Percentiles rank a stretch among this genome's conserved stretches.
phyloP scores from a whole-genome alignment of 2,113 vertebrate species.

The Panurus biarmicus region DNA sequence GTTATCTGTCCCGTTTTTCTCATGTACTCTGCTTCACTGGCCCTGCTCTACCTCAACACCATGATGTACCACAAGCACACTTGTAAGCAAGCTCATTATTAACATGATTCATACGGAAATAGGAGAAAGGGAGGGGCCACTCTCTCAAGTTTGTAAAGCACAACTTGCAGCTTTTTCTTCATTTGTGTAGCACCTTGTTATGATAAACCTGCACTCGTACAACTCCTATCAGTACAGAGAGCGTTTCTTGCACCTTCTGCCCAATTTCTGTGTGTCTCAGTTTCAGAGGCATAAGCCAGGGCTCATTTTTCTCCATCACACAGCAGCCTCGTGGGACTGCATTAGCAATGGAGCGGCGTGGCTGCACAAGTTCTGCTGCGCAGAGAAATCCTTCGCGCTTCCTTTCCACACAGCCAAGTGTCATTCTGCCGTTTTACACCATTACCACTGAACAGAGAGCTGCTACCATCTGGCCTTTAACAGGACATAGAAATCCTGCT shows the following conservation, averaged over 20 bases:
- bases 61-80: background rate
- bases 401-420: background rate
- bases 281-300: background rate
- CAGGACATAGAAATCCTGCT: background rate
- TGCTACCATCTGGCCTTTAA: background rate
- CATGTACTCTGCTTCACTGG: rapidly evolving
- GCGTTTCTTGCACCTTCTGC: background rate
- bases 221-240: background rate
- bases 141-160: background rate
- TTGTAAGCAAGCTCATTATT: background rate
- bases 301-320: background rate
- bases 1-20: background rate
- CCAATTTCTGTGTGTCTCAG: background rate
- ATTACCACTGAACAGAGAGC: background rate
- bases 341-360: background rate
- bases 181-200: background rate
- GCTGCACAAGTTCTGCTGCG: background rate
- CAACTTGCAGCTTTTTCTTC: background rate
- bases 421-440: background rate
- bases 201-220: background rate
- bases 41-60: background rate
- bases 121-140: background rate
- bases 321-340: background rate
- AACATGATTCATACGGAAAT: background rate
- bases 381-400: background rate